phyloP scores from a whole-genome alignment of 2,888 invertebrate genomes.

The Ornithoptera priamus region DNA sequence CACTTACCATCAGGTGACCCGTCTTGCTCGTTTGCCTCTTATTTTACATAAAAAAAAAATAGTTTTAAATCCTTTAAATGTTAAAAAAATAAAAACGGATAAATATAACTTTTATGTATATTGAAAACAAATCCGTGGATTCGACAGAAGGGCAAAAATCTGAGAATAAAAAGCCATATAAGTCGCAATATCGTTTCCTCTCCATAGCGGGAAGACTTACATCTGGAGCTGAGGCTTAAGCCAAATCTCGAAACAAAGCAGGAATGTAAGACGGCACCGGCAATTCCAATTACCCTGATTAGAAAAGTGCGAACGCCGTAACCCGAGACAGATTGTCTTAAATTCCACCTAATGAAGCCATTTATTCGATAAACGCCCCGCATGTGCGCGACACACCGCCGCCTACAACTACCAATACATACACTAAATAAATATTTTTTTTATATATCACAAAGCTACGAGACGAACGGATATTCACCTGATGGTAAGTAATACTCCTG shows the following conservation, averaged over 20 bases:
- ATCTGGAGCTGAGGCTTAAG: not conserved
- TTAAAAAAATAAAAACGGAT: too few species aligned
- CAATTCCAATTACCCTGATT: constrained; percentile 28
- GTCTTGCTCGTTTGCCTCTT: too few species aligned
- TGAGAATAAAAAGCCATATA: not conserved
- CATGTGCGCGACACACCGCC: constrained; percentile 39
- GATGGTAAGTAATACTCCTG: too few species aligned
- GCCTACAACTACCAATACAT: not conserved
- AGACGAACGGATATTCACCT: too few species aligned
- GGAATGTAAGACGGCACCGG: constrained; percentile 8
- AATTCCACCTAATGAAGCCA: constrained; percentile 57
- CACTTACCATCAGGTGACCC: too few species aligned
- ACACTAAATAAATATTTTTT: not conserved
- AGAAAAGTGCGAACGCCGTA: constrained; percentile 36
- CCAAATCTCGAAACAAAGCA: constrained; percentile 22
- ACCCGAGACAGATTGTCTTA: constrained; percentile 51
- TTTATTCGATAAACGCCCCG: constrained; percentile 56
- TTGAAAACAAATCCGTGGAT: not conserved
- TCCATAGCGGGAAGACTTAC: not conserved
- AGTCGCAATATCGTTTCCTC: not conserved
- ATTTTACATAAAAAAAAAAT: too few species aligned
- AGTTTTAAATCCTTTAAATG: too few species aligned
- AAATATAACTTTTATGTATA: too few species aligned
- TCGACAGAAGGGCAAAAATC: too few species aligned
- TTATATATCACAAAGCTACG: too few species aligned